Base-by-base conservation (phyloP, 2,113 vertebrate genomes). In the Stictonetta naevosa region DNA sequence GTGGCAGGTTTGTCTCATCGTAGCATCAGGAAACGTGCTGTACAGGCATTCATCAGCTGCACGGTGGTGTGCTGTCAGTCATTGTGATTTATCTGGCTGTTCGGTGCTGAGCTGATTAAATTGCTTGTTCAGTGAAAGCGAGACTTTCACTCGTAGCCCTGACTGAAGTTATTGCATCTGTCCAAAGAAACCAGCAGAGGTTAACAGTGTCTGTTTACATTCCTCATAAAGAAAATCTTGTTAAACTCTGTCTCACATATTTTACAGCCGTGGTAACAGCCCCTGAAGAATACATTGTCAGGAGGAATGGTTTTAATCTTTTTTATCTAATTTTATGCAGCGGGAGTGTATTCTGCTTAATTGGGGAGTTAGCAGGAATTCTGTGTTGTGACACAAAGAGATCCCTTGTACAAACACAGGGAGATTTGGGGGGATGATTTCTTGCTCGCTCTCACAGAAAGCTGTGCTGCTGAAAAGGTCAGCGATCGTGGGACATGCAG, bases 201-300 rank as follows among this genome's bases (percentile, higher is more conserved):
- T 95, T 84, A 79, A 48, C 66, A 64, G 62, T 53, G 71, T 48
- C 91, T 92, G 64, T 92, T 93, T 94, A 68, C 81, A 73, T 84
- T 95, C 74, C 71, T 76, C 63, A 2, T 36, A 64, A 92, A 91
- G 91, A 66, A 89, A 92, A 92, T 74, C 84, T 82, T 46, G 63
- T 95, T 87, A 95, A 95, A 90, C 44, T 28, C 50, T 8, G 38
- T 40, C 93, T 91, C 59, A 50, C 55, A 15, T 48, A 34, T 74
- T 93, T 95, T 56, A 91, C 55, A 74, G 93, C 53, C 15, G 0
- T 36, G 52, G 48, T 64, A 50, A 91, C 58, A 89, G 66, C 62
- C 82, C 38, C 78, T 58, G 81, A 63, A 94, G 84, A 89, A 77
- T 16, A 56, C 1, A 1, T 56, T 79, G 81, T 22, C 67, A 55